Evolutionary conservation across 2,113 vertebrate genomes (phyloP), one percentile per base, ranked within the genome.

Genomic region (Myiozetetes cayanensis): DNA sequence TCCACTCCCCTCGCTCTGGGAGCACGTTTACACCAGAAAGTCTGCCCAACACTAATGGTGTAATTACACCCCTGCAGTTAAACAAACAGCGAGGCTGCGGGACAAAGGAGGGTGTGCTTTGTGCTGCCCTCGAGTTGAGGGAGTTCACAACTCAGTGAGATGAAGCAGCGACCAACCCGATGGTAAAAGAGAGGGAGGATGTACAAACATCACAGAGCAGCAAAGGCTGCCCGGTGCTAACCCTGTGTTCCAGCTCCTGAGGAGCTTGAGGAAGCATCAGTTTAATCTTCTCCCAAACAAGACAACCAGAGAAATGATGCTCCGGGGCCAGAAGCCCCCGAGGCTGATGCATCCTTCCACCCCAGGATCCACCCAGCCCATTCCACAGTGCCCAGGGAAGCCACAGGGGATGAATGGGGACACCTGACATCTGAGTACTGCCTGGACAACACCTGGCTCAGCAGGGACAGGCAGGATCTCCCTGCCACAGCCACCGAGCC

Each of bases 11-110:
- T 49, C 3, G 7, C 72, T 96, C 89, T 33, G 2, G 0, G 73
- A 94, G 73, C 93, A 85, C 6, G 4, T 92, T 94, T 37, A 65
- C 94, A 93, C 10, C 83, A 92, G 79, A 66, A 74, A 71, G 70
- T 9, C 93, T 76, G 84, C 85, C 70, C 93, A 55, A 52, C 6
- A 19, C 78, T 68, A 87, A 87, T 61, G 81, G 80, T n/a, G 27
- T 91, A 96, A 91, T 94, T 87, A 94, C 1, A 92, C 3, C 90
- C 81, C 24, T 18, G 74, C 47, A 94, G 76, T 39, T 37, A 74
- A 86, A 71, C 89, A 71, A 78, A 37, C n/a, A 70, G 4, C 21
- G 61, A 71, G 81, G 56, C 87, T 75, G 87, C 16, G 87, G 80
- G 87, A 17, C 75, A 41, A 21, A 74, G 81, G 78, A 95, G 93